Conservation (phyloP, 2,888 invertebrate genomes). For the Polydrusus tereticollis region DNA sequence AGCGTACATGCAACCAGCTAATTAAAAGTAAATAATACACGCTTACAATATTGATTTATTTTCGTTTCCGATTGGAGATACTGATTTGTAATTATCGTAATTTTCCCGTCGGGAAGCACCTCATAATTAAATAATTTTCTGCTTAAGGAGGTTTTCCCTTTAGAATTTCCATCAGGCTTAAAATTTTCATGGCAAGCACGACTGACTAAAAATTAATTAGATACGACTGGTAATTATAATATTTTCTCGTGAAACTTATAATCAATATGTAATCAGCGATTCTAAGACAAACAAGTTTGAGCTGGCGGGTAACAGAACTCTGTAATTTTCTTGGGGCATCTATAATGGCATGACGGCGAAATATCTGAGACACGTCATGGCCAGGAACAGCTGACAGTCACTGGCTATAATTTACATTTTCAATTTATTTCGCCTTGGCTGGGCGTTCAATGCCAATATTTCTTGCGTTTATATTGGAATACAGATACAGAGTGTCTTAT, state of each 20-base stretch:
- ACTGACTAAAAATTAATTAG: slow-evolving; percentile 30
- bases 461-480: neutral
- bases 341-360: slow-evolving; percentile 25
- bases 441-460: slow-evolving; percentile 25
- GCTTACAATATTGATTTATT: neutral
- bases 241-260: slow-evolving; percentile 21
- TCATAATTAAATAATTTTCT: slow-evolving; percentile 6
- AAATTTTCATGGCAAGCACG: slow-evolving; percentile 22
- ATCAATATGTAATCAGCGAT: slow-evolving; percentile 39
- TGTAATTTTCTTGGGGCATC: slow-evolving; percentile 32
- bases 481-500: neutral
- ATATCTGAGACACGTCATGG: slow-evolving; percentile 29
- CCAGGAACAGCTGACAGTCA: slow-evolving; percentile 24
- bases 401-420: slow-evolving; percentile 38
- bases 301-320: slow-evolving; percentile 13
- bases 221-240: slow-evolving; percentile 27
- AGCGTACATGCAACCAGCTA: neutral
- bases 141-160: neutral
- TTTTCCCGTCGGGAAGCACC: neutral
- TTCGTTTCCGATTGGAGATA: neutral
- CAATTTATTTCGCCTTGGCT: slow-evolving; percentile 25
- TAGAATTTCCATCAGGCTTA: neutral
- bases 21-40: neutral
- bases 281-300: slow-evolving; percentile 36
- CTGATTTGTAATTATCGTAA: neutral